These are phyloP conservation scores for Resseliella maxima DNA, from an alignment of 2,888 invertebrate species.

Conservation along the genomic window DNA sequence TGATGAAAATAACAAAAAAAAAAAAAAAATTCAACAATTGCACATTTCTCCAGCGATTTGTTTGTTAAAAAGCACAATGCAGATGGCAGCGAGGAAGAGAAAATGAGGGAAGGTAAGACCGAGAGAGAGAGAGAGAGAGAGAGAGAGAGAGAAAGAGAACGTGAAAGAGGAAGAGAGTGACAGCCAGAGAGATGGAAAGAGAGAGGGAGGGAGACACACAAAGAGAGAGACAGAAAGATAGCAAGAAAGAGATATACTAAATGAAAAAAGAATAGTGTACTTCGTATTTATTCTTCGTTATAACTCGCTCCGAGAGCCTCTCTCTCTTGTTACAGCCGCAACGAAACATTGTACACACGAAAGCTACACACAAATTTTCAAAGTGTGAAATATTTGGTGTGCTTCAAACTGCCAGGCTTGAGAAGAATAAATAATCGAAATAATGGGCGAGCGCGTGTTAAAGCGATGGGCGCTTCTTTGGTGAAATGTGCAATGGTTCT, in stretches of 20 bases:
- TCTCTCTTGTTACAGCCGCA: not conserved
- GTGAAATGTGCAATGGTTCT: slow-evolving; percentile 25
- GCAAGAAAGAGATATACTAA: no score
- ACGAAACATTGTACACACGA: not conserved
- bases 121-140: no score
- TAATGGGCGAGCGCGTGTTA: not conserved
- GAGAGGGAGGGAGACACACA: not conserved
- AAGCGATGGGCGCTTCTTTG: not conserved
- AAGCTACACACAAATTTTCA: slow-evolving; percentile 21
- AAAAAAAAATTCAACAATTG: not conserved
- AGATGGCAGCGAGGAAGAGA: no score
- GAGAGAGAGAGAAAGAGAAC: no score
- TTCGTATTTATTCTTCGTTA: not conserved
- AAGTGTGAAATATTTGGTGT: slow-evolving; percentile 19
- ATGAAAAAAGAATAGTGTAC: no score
- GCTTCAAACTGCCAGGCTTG: slow-evolving; percentile 29
- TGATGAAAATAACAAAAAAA: not conserved
- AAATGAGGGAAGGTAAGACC: no score
- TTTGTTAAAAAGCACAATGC: not conserved
- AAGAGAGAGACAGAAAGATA: no score
- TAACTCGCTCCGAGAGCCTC: not conserved
- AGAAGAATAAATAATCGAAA: slow-evolving; percentile 36
- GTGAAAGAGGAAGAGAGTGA: no score
- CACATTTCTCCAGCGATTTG: slow-evolving; percentile 20
- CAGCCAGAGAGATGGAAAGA: no score